Percentiles rank a stretch among this genome's conserved stretches.
Evolutionary conservation across 2,797 vertebrate genomes (phyloP).

Genomic region (Schizothorax lantsangensis): DNA sequence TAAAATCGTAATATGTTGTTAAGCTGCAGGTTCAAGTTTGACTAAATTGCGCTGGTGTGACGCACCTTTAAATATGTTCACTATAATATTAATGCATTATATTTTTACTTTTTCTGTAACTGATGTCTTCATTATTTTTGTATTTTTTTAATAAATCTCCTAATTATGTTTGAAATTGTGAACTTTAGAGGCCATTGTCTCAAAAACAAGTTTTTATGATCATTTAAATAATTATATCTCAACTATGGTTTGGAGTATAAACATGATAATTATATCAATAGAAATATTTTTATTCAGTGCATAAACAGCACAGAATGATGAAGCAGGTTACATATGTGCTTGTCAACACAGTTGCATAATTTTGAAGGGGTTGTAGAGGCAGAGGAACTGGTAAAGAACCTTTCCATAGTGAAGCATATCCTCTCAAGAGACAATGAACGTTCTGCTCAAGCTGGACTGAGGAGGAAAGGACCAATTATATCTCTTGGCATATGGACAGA

Average conservation of each 20-base stretch:
- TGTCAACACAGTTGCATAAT: conserved; percentile 19
- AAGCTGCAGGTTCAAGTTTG: background rate
- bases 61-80: background rate
- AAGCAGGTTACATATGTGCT: conserved; percentile 15
- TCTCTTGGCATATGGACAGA: conserved; percentile 77
- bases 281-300: background rate
- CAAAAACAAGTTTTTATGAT: background rate
- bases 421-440: conserved; percentile 64
- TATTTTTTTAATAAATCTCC: background rate
- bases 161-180: background rate
- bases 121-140: background rate
- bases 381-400: conserved; percentile 22
- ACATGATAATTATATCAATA: background rate
- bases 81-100: background rate
- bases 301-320: background rate
- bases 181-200: background rate
- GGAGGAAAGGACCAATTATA: conserved; percentile 74
- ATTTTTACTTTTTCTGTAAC: background rate
- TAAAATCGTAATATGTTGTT: background rate
- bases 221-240: background rate
- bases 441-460: conserved; percentile 63
- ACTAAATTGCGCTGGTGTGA: background rate
- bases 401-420: conserved; percentile 6
- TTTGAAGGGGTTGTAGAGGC: background rate
- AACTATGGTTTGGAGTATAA: background rate